Evolutionary conservation across 2,888 invertebrate genomes (phyloP).

Genomic region (Hypomecis atomaria): DNA sequence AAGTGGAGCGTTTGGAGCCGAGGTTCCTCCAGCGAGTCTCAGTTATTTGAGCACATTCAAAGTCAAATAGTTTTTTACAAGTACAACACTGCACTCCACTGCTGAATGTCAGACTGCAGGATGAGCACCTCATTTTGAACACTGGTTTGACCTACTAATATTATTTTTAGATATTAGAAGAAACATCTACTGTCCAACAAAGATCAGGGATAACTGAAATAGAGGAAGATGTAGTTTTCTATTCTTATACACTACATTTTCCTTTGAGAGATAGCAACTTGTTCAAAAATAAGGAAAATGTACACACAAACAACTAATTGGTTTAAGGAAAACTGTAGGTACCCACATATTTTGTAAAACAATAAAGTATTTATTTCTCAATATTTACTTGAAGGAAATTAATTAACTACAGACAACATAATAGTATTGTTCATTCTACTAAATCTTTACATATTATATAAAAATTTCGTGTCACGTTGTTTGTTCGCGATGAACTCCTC

Average conservation of each 20-base stretch:
- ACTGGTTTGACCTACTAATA: background rate
- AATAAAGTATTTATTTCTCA: background rate
- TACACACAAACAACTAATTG: background rate
- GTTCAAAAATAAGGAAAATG: slow-evolving; percentile 4
- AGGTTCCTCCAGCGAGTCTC: slow-evolving; percentile 34
- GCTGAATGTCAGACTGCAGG: slow-evolving; percentile 22
- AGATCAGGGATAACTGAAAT: background rate
- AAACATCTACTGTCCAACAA: background rate
- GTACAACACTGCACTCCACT: slow-evolving; percentile 35
- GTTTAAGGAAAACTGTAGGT: background rate
- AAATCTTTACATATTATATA: no score
- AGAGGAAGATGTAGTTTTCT: background rate
- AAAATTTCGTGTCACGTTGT: no score
- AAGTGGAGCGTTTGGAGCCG: slow-evolving; percentile 18
- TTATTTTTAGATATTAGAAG: background rate
- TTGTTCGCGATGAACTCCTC: no score
- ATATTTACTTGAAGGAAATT: no score
- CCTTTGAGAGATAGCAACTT: background rate
- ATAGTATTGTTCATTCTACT: no score
- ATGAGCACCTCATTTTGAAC: slow-evolving; percentile 32
- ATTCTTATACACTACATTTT: background rate
- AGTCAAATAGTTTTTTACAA: slow-evolving; percentile 36
- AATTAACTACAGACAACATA: no score
- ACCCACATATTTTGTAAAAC: background rate
- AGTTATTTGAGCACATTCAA: slow-evolving; percentile 34